A percentile compares a stretch with the other conserved stretches of the same genome.
Conservation (phyloP, 2,797 vertebrate species). For the Pipistrellus pygmaeus region DNA sequence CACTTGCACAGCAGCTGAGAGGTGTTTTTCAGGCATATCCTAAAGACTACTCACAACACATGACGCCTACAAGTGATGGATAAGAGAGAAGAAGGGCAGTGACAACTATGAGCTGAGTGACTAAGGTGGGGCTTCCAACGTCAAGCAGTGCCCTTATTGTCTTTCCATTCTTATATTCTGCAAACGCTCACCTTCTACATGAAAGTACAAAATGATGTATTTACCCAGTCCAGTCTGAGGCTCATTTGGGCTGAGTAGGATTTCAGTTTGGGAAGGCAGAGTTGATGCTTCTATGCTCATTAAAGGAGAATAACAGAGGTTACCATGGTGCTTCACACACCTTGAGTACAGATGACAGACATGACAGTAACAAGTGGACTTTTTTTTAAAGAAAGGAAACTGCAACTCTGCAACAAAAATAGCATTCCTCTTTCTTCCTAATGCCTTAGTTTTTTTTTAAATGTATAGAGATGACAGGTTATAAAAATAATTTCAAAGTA, state of each 20-base stretch:
- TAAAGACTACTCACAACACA: not conserved
- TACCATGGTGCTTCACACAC: slow-evolving; percentile 18
- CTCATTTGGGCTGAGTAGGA: slow-evolving; percentile 81
- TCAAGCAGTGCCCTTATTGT: not conserved
- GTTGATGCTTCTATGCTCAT: slow-evolving; percentile 79
- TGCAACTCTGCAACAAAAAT: not conserved
- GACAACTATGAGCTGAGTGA: not conserved
- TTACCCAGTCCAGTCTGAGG: slow-evolving; percentile 79
- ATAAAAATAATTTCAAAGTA: slow-evolving; percentile 43
- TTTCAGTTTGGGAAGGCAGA: slow-evolving; percentile 79
- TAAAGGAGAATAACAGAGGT: slow-evolving; percentile 51
- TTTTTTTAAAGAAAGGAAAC: slow-evolving; percentile 31
- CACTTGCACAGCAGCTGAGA: not conserved
- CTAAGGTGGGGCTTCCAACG: not conserved
- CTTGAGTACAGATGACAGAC: slow-evolving; percentile 35
- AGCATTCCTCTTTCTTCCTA: not conserved
- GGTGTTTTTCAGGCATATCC: not conserved
- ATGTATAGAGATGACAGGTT: not conserved
- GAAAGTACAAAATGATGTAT: slow-evolving; percentile 73
- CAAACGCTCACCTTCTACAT: slow-evolving; percentile 59
- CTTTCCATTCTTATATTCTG: not conserved
- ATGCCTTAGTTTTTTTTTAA: not conserved
- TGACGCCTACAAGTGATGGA: not conserved
- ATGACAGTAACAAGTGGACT: not conserved
- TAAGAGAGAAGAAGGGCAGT: not conserved